Base-by-base conservation (phyloP, 2,113 vertebrate species). In the Vidua chalybeata region DNA sequence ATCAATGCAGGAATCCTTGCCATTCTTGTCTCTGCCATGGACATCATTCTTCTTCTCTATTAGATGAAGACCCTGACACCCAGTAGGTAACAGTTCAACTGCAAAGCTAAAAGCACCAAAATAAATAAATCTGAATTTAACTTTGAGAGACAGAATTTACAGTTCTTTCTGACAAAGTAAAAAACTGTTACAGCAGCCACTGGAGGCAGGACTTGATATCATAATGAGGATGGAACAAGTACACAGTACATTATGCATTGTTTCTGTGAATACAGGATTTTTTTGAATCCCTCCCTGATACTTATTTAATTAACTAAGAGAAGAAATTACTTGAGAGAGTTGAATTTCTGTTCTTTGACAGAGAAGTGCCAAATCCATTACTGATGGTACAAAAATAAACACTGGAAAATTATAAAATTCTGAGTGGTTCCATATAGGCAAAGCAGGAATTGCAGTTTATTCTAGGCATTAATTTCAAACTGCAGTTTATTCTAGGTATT, bases 161-260 rank as follows among this genome's bases (percentile, higher is more conserved):
- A 71, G 18, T 16, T 92, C 84, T 91, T 86, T 87, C 6, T 62
- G 71, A 91, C 30, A 37, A 86, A 43, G 58, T 77, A 94, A 92
- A 93, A 87, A 94, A 30, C 72, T 89, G 39, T 94, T 94, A 74
- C 30, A 97, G 91, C 94, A 97, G 89, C 96, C 96, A 96, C 94
- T 97, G 96, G 96, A 98, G 95, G 86, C 95, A 97, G 74, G 95
- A 93, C 90, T 95, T 97, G 87, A 66, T 94, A 89, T 82, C 92
- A 91, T 45, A 97, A 97, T 92, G 90, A 95, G 68, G 79, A 95
- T 82, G 82, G 95, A 97, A 89, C 18, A 95, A 96, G 85, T 72
- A 93, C 69, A 82, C 62, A 63, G 87, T 63, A 73, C 63, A 80
- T 92, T 91, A 89, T 62, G 63, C 58, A 39, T 26, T 93, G 89